Evolutionary conservation across 2,888 invertebrate species (phyloP), one percentile per base, ranked within the genome.

Genomic region (Hofmannophila pseudospretella): DNA sequence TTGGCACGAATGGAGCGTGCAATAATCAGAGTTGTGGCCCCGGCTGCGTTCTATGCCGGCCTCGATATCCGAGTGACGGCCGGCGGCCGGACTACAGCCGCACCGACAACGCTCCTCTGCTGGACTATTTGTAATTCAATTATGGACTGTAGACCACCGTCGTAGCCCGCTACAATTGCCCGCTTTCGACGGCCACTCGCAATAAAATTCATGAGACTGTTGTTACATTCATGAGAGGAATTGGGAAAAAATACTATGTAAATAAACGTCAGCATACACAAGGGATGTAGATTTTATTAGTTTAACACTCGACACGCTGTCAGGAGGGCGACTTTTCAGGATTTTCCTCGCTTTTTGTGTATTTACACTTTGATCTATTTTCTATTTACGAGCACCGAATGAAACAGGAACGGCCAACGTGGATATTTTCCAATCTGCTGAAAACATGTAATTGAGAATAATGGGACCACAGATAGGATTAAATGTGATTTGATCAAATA

Each of bases 161-260:
- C 16, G 16, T 16, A 5, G 16, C 53, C 47, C 44, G 51, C 46
- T 45, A 55, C 60, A 51, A 51, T 51, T 42, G 54, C 45, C 47
- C 57, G 47, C 45, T 44, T 45, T 48, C 54, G 48, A 49, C 49
- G 47, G 45, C 38, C 33, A 44, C 30, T 43, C 44, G 54, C 62
- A 69, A 69, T 69, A 68, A 69, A 67, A 69, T 69, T 67, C 66
- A 69, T 67, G 66, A 69, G 64, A 29, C 60, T 59, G 48, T 58
- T 67, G 67, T 66, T 59, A 63, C 61, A 65, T 67, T 67, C 64
- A 67, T 67, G 62, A 65, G 62, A 35, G 47, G 53, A 55, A 60
- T 58, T 57, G 53, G 53, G 54, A 58, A 58, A 65, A 65, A 60
- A 63, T 54, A 58, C 57, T 43, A 49, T 49, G 54, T 52, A 52